Conservation (phyloP, 2,113 vertebrate species). For the Vulpes vulpes region DNA sequence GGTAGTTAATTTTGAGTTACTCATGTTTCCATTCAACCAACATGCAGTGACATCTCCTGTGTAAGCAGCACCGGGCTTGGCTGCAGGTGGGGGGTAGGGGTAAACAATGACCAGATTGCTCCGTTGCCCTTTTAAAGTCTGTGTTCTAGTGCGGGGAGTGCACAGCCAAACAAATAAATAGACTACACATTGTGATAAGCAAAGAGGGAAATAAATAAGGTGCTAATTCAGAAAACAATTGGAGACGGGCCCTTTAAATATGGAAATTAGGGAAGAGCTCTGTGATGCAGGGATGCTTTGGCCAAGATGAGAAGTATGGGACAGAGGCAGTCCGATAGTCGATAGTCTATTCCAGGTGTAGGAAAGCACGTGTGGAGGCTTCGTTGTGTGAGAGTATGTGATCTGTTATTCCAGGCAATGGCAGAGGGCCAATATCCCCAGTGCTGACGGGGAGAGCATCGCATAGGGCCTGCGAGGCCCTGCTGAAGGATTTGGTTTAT, state of each 20-base stretch:
- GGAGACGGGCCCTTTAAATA: background rate
- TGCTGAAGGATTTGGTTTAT: background rate
- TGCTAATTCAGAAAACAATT: background rate
- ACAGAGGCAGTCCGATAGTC: background rate
- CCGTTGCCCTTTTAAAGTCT: background rate
- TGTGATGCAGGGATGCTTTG: background rate
- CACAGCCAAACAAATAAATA: background rate
- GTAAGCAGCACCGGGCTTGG: background rate
- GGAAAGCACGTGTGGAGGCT: background rate
- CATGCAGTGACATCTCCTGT: background rate
- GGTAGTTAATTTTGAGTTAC: background rate
- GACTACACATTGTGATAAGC: background rate
- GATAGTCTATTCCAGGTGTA: background rate
- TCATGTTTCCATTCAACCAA: background rate
- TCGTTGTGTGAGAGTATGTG: background rate
- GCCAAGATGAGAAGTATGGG: background rate
- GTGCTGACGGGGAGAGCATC: background rate
- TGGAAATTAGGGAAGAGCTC: background rate
- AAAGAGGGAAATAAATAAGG: background rate
- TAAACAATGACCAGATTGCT: background rate
- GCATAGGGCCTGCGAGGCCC: background rate
- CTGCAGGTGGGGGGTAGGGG: background rate
- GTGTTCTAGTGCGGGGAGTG: background rate
- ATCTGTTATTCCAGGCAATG: background rate
- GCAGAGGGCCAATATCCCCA: background rate